These are phyloP conservation scores for Pseudomyrmex pallidus DNA, from an alignment of 1,140 invertebrate genomes.

Conservation along the genomic window DNA sequence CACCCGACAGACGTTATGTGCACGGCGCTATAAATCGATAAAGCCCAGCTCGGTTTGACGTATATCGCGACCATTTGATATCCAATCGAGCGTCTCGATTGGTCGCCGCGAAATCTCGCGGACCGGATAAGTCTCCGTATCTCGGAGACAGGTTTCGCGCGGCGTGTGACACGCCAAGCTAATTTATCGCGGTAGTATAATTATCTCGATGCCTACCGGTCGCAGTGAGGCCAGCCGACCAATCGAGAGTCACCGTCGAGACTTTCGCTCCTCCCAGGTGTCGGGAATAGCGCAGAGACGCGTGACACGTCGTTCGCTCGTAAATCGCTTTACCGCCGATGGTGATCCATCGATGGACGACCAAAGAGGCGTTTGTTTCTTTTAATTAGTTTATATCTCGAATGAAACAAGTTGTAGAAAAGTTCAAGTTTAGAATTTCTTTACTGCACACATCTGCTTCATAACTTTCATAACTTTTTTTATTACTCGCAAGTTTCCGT, in stretches of 20 bases:
- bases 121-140: slow-evolving; percentile 67
- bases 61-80: slow-evolving; percentile 66
- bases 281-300: slow-evolving; percentile 50
- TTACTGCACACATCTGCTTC: no score
- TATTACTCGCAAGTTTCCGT: no score
- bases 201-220: slow-evolving; percentile 77
- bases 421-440: neutral
- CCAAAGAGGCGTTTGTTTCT: neutral
- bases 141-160: slow-evolving; percentile 80
- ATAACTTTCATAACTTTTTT: no score
- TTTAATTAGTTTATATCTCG: neutral
- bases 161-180: slow-evolving; percentile 78
- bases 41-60: slow-evolving; percentile 52
- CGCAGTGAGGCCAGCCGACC: slow-evolving; percentile 61
- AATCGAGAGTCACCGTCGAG: slow-evolving; percentile 69
- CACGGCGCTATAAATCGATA: slow-evolving; percentile 68
- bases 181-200: slow-evolving; percentile 81
- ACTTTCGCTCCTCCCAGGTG: slow-evolving; percentile 76
- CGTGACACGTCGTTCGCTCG: slow-evolving; percentile 57
- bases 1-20: neutral
- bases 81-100: slow-evolving; percentile 74
- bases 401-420: neutral
- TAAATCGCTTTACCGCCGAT: slow-evolving; percentile 59
- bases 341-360: slow-evolving; percentile 49
- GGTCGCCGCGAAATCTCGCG: slow-evolving; percentile 72